phyloP scores from a whole-genome alignment of 2,888 invertebrate genomes.

The Microchrysa polita region DNA sequence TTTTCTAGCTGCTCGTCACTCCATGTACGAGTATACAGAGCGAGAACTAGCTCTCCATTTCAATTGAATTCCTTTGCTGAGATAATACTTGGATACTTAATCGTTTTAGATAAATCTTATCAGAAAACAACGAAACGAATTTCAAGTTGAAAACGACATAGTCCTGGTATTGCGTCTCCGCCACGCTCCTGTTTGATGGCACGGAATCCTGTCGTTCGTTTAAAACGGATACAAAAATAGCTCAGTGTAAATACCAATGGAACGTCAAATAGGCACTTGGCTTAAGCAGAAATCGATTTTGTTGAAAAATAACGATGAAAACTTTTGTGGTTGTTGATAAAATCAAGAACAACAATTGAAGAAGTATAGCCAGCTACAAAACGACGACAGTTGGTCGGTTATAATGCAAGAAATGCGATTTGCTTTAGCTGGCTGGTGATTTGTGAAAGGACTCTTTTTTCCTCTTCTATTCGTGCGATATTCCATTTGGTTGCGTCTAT shows the following conservation, averaged over 20 bases:
- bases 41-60: too few species aligned
- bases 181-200: background rate
- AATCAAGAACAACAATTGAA: conserved; percentile 10
- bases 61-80: conserved; percentile 35
- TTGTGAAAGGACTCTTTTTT: background rate
- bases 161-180: conserved; percentile 16
- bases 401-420: too few species aligned
- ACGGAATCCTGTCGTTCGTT: conserved; percentile 3
- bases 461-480: too few species aligned
- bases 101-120: conserved; percentile 32
- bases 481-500: too few species aligned
- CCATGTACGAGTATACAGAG: too few species aligned
- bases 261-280: conserved; percentile 37
- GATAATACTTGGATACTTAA: conserved; percentile 35
- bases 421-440: too few species aligned
- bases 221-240: conserved; percentile 30
- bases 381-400: too few species aligned
- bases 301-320: conserved; percentile 21
- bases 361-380: too few species aligned
- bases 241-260: conserved; percentile 3
- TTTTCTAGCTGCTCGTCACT: too few species aligned
- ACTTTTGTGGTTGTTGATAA: conserved; percentile 22
- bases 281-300: background rate
- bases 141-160: conserved; percentile 29
- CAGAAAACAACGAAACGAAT: conserved; percentile 28